phyloP scores from a whole-genome alignment of 1,140 invertebrate genomes.

The Drosophila serrata region DNA sequence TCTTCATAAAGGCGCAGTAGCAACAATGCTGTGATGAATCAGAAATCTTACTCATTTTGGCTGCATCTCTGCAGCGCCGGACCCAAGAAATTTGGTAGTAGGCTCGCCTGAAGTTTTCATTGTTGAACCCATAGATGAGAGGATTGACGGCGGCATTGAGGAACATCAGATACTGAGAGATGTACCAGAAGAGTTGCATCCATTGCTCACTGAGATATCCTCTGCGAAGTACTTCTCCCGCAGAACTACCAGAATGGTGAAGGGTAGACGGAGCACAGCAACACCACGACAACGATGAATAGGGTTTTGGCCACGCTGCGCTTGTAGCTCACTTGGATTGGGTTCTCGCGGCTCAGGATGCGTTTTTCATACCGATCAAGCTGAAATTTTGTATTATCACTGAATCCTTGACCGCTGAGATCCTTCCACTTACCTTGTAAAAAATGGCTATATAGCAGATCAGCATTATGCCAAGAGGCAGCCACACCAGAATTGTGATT shows the following conservation, averaged over 20 bases:
- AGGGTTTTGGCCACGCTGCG: conserved; percentile 89
- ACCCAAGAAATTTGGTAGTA: conserved; percentile 79
- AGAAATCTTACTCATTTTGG: not conserved
- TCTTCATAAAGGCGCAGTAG: conserved; percentile 65
- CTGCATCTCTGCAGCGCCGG: conserved; percentile 25
- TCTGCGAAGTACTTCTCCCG: conserved; percentile 86
- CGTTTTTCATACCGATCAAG: conserved; percentile 87
- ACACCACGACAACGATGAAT: conserved; percentile 89
- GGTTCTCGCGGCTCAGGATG: conserved; percentile 86
- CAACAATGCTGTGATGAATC: conserved; percentile 34
- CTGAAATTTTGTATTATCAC: conserved; percentile 66
- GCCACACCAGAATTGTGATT: conserved; percentile 89
- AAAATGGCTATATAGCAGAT: conserved; percentile 89
- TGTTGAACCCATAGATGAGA: conserved; percentile 90
- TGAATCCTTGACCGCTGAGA: too few species aligned
- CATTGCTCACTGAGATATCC: conserved; percentile 84
- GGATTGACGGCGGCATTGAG: conserved; percentile 91
- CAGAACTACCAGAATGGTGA: conserved; percentile 89
- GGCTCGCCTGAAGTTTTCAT: conserved; percentile 88
- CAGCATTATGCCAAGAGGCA: conserved; percentile 89
- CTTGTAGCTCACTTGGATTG: conserved; percentile 87
- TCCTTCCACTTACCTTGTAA: conserved; percentile 86
- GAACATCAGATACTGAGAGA: conserved; percentile 89
- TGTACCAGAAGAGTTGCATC: conserved; percentile 88
- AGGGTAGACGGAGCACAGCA: conserved; percentile 89